Evolutionary conservation across 1,140 invertebrate species (phyloP).

Genomic region (Lethocerus indicus): DNA sequence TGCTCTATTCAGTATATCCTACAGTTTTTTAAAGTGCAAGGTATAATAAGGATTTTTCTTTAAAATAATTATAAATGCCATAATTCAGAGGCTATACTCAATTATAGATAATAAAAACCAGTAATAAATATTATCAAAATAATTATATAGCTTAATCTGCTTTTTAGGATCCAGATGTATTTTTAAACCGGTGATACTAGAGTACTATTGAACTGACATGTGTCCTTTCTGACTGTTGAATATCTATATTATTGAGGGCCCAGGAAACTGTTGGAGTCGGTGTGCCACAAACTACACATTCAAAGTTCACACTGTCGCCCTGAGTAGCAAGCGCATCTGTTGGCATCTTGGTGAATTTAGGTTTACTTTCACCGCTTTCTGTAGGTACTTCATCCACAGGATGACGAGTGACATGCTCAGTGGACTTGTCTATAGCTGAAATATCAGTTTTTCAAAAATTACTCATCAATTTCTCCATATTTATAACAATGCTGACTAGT

Average conservation of each 20-base stretch:
- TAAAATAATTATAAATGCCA: too few species aligned
- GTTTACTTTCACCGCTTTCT: constrained; percentile 19
- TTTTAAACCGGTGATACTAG: too few species aligned
- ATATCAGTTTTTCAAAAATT: too few species aligned
- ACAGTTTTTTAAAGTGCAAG: too few species aligned
- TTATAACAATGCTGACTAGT: background rate
- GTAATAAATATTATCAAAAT: too few species aligned
- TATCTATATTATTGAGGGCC: constrained; percentile 49
- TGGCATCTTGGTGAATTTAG: constrained; percentile 51
- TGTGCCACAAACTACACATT: constrained; percentile 50
- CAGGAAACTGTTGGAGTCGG: constrained; percentile 52
- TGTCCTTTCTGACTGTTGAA: constrained; percentile 32
- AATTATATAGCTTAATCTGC: too few species aligned
- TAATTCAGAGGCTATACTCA: too few species aligned
- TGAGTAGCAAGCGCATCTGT: constrained; percentile 44
- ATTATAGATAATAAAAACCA: too few species aligned
- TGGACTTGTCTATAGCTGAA: constrained; percentile 6
- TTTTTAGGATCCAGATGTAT: too few species aligned
- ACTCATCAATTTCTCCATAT: too few species aligned
- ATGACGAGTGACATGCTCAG: background rate
- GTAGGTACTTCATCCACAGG: background rate
- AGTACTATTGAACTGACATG: constrained; percentile 28
- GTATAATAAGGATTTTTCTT: too few species aligned
- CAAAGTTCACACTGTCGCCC: constrained; percentile 51
- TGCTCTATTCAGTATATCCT: too few species aligned